These are phyloP conservation scores for Bryconaethiops microstoma DNA, from an alignment of 2,797 vertebrate species.

Conservation along the genomic window DNA sequence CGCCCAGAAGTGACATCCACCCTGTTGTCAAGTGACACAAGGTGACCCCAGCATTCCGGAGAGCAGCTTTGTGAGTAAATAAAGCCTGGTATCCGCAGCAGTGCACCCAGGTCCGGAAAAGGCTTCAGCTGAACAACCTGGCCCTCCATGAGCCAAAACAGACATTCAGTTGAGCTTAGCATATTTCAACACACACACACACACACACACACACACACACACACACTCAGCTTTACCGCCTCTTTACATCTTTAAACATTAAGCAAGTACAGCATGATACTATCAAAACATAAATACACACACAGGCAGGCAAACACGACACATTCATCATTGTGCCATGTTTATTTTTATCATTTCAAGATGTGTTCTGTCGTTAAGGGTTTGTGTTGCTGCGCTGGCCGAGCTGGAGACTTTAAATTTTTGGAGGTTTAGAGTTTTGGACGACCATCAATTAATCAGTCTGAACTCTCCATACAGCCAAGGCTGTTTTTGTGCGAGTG, in stretches of 20 bases:
- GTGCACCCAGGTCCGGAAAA: constrained; percentile 42
- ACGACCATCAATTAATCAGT: background rate
- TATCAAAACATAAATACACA: constrained; percentile 31
- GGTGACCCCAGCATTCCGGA: constrained; percentile 74
- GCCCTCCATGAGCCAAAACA: constrained; percentile 57
- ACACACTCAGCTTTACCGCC: constrained; percentile 44
- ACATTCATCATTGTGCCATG: constrained; percentile 30
- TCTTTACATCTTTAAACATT: constrained; percentile 10
- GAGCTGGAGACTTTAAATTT: background rate
- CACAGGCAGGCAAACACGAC: constrained; percentile 1
- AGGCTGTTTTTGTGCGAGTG: background rate
- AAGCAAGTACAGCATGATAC: constrained; percentile 5
- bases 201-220: constrained; percentile 7
- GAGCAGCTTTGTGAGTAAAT: constrained; percentile 71
- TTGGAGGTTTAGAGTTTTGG: constrained; percentile 3
- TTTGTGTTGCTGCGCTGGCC: constrained; percentile 14
- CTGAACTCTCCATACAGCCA: background rate
- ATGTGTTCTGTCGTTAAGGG: constrained; percentile 31
- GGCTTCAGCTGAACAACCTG: constrained; percentile 51
- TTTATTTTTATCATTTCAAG: constrained; percentile 30
- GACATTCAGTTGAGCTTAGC: constrained; percentile 33
- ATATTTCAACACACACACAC: background rate
- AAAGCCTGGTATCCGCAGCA: constrained; percentile 62
- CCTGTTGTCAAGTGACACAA: constrained; percentile 69
- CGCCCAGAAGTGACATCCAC: constrained; percentile 53